A percentile compares a stretch with the other conserved stretches of the same genome.
phyloP scores from a whole-genome alignment of 2,888 invertebrate genomes.

The Calephelis perditalis region DNA sequence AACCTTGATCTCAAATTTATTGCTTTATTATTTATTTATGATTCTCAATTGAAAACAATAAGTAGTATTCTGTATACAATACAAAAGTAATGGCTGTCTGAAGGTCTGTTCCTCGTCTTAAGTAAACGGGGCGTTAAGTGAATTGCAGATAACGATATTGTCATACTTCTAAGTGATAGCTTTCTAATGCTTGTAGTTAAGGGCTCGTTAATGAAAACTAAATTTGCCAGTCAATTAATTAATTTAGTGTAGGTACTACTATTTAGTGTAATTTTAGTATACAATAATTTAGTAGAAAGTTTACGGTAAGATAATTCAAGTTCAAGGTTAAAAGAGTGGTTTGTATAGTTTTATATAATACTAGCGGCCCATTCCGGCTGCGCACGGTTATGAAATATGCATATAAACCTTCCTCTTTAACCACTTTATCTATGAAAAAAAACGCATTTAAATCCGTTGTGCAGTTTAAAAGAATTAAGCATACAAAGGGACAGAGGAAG shows the following conservation, averaged over 20 bases:
- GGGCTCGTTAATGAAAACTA: not conserved
- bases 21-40: not conserved
- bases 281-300: not conserved
- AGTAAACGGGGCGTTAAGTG: constrained; percentile 20
- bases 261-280: too few species aligned
- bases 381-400: too few species aligned
- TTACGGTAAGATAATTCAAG: not conserved
- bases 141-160: constrained; percentile 19
- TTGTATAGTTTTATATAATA: too few species aligned
- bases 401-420: too few species aligned
- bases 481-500: too few species aligned
- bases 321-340: not conserved
- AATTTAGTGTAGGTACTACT: too few species aligned
- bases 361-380: too few species aligned
- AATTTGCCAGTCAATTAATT: not conserved
- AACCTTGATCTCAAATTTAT: not conserved
- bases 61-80: not conserved
- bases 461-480: too few species aligned
- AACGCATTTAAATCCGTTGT: too few species aligned
- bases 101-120: constrained; percentile 17
- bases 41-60: not conserved
- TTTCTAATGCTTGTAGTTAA: constrained; percentile 16
- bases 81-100: not conserved
- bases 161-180: constrained; percentile 16
- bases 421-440: too few species aligned